These are phyloP conservation scores for Blastobasis lacticolella DNA, from an alignment of 2,888 invertebrate species.

Conservation along the genomic window DNA sequence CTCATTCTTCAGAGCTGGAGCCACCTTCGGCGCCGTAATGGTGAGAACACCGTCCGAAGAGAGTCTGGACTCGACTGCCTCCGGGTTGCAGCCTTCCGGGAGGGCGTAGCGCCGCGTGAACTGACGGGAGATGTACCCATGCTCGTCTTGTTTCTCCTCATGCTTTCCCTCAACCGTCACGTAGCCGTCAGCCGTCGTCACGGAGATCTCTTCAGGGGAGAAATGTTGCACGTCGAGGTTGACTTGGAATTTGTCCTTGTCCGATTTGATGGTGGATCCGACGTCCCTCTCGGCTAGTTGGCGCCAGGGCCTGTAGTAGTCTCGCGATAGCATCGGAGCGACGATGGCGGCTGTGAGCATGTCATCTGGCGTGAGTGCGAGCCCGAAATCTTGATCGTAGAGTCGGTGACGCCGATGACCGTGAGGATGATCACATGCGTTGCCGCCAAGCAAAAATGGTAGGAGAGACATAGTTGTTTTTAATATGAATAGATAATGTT, in stretches of 20 bases:
- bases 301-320: constrained; percentile 51
- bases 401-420: constrained; percentile 25
- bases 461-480: constrained; percentile 8
- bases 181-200: constrained; percentile 80
- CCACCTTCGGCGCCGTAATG: constrained; percentile 74
- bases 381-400: constrained; percentile 42
- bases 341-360: constrained; percentile 37
- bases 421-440: constrained; percentile 19
- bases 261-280: constrained; percentile 65
- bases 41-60: constrained; percentile 83
- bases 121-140: constrained; percentile 81
- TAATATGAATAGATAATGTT: neutral
- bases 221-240: constrained; percentile 85
- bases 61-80: constrained; percentile 78
- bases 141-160: constrained; percentile 82
- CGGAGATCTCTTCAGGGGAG: constrained; percentile 81
- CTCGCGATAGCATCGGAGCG: constrained; percentile 32
- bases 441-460: constrained; percentile 10
- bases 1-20: constrained; percentile 41
- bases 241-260: constrained; percentile 78
- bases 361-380: constrained; percentile 48
- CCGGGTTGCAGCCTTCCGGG: constrained; percentile 80
- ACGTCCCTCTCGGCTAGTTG: constrained; percentile 55
- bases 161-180: constrained; percentile 84
- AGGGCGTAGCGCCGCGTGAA: constrained; percentile 81